Percentiles rank a stretch among this genome's conserved stretches.
Conservation (phyloP, 2,797 vertebrate species). For the Myotis myotis region DNA sequence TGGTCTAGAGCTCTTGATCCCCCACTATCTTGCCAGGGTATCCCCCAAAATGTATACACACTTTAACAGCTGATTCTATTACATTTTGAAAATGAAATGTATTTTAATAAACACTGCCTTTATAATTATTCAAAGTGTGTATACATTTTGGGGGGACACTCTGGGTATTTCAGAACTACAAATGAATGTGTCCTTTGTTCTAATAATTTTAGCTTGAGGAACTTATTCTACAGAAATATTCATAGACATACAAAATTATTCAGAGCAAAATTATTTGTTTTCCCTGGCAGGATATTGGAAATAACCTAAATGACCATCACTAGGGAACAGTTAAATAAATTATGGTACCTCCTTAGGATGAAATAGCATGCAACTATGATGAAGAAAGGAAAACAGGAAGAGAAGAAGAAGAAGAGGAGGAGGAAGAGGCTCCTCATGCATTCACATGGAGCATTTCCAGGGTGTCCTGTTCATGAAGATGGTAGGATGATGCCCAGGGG, state of each 20-base stretch:
- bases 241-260: neutral
- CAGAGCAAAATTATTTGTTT: neutral
- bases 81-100: too few relatives aligned
- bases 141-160: too few relatives aligned
- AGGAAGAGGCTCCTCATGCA: neutral
- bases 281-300: neutral
- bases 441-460: neutral
- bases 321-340: neutral
- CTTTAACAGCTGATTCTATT: too few relatives aligned
- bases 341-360: neutral
- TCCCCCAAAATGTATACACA: too few relatives aligned
- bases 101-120: too few relatives aligned
- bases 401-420: neutral
- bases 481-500: neutral
- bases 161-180: neutral
- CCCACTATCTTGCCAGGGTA: too few relatives aligned
- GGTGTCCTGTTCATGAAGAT: neutral
- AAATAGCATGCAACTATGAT: neutral
- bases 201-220: neutral
- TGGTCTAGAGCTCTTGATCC: too few relatives aligned
- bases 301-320: neutral
- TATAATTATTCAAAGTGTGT: too few relatives aligned
- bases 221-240: slow-evolving; percentile 26
- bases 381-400: neutral
- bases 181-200: neutral